Conservation (phyloP, 2,113 vertebrate genomes). For the Dasyornis broadbenti region DNA sequence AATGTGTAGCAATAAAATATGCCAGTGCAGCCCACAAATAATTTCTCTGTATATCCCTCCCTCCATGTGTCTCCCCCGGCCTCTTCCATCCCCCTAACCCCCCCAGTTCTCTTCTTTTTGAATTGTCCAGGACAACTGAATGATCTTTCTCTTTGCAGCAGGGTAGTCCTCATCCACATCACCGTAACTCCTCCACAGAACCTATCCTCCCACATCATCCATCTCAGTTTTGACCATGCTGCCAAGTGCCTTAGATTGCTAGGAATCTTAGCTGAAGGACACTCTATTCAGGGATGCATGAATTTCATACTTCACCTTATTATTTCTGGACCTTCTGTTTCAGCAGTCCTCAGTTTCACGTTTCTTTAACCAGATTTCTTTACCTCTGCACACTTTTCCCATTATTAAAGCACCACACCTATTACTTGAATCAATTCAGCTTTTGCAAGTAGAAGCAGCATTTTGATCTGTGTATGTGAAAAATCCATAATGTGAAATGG, state of each 20-base stretch:
- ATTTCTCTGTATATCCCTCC: background rate
- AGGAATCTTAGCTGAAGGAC: background rate
- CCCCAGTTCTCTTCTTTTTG: rapidly evolving
- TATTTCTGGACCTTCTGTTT: background rate
- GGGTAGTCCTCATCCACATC: background rate
- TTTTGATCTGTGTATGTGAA: background rate
- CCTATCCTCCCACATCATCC: background rate
- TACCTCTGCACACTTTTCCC: background rate
- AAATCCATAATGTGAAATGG: background rate
- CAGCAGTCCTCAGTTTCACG: background rate
- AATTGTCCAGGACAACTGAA: background rate
- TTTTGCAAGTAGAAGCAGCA: background rate
- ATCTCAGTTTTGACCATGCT: background rate
- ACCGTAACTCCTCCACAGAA: background rate
- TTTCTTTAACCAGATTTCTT: background rate
- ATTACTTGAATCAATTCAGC: background rate
- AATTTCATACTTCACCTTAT: background rate
- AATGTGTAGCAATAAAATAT: background rate
- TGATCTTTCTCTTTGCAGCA: background rate
- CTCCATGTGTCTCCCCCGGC: rapidly evolving
- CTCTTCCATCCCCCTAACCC: rapidly evolving
- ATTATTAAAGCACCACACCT: background rate
- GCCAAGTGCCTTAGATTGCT: background rate
- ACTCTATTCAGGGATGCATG: background rate
- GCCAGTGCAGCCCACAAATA: background rate